Evolutionary conservation across 2,888 invertebrate genomes (phyloP).

Genomic region (Parnassius glacialis): DNA sequence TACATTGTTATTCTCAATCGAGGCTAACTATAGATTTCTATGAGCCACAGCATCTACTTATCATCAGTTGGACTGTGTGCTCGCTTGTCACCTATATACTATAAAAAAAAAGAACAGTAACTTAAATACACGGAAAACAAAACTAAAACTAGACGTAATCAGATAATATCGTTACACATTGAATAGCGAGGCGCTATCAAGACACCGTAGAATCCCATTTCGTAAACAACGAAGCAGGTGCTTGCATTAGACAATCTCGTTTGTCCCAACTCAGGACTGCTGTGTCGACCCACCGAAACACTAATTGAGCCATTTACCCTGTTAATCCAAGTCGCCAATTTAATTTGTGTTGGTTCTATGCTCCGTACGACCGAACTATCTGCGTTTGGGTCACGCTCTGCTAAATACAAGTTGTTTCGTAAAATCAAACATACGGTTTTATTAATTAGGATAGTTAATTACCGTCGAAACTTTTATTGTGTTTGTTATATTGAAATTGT

Average conservation of each 20-base stretch:
- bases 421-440: background rate
- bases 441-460: background rate
- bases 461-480: too few species aligned
- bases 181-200: constrained; percentile 44
- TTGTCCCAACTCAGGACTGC: constrained; percentile 57
- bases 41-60: too few species aligned
- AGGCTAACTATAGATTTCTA: too few species aligned
- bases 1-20: too few species aligned
- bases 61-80: too few species aligned
- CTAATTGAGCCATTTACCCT: constrained; percentile 74
- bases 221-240: constrained; percentile 62
- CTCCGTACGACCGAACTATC: constrained; percentile 27
- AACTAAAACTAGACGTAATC: constrained; percentile 20
- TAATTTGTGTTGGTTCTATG: constrained; percentile 51
- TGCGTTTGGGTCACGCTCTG: constrained; percentile 11
- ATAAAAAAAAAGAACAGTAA: too few species aligned
- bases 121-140: constrained; percentile 1
- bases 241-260: constrained; percentile 64
- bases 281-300: constrained; percentile 58
- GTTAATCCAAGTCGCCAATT: constrained; percentile 70
- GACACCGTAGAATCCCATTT: constrained; percentile 45
- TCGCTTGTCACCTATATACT: too few species aligned
- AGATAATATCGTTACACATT: constrained; percentile 28
- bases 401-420: constrained; percentile 23
- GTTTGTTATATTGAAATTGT: too few species aligned